Evolutionary conservation across 2,113 vertebrate species (phyloP).

Genomic region (Lepus americanus): DNA sequence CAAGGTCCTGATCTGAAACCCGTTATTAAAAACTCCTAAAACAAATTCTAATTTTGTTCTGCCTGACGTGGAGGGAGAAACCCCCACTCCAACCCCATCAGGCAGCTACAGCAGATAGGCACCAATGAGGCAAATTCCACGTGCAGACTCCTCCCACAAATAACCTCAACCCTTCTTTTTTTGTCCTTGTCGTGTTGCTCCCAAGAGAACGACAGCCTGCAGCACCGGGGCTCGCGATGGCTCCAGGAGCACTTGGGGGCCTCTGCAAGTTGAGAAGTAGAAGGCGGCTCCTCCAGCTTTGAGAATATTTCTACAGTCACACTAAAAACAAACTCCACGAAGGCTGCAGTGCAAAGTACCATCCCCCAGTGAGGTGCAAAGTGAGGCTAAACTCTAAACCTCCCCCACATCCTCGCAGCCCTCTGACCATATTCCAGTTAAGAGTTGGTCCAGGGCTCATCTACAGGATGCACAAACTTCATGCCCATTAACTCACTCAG

Average conservation of each 20-base stretch:
- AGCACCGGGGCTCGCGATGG: rapidly evolving
- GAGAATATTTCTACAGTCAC: neutral
- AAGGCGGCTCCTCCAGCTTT: neutral
- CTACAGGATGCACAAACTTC: neutral
- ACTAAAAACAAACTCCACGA: neutral
- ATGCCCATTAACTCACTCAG: neutral
- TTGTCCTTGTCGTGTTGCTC: neutral
- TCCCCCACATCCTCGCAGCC: neutral
- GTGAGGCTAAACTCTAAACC: neutral
- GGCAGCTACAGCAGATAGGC: neutral
- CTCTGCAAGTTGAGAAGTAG: neutral
- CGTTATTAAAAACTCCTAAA: neutral
- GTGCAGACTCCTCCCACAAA: rapidly evolving
- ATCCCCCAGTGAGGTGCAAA: neutral
- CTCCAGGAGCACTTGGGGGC: neutral
- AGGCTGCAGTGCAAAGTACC: neutral
- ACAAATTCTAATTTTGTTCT: neutral
- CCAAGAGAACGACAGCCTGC: neutral
- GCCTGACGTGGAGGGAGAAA: neutral
- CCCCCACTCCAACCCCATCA: neutral
- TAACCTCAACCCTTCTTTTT: neutral
- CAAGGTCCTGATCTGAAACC: neutral
- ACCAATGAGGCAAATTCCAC: neutral
- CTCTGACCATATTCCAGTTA: neutral
- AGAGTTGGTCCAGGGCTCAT: neutral